Evolutionary conservation across 1,140 invertebrate species (phyloP).

Genomic region (Eubasilissa regina): DNA sequence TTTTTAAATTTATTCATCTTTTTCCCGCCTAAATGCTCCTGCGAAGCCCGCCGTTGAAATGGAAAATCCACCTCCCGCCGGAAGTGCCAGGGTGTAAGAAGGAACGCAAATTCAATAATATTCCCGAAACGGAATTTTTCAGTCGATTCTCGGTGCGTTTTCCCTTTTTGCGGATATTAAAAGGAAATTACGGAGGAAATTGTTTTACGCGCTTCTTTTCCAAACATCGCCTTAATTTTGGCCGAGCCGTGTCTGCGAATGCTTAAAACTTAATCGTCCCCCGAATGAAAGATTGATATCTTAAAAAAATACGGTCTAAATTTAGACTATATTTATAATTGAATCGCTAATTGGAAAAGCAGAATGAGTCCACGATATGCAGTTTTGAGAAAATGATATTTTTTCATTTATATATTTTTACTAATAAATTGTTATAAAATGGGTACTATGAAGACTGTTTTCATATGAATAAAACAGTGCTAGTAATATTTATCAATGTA

Average conservation of each 20-base stretch:
- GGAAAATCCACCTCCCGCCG: not conserved
- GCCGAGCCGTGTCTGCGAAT: conserved; percentile 10
- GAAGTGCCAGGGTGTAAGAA: conserved; percentile 24
- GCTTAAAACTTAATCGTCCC: conserved; percentile 40
- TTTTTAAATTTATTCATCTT: no score
- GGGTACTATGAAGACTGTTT: no score
- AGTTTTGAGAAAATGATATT: no score
- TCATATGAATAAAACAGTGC: no score
- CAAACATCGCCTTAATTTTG: conserved; percentile 39
- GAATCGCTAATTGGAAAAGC: no score
- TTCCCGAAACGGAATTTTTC: conserved; percentile 31
- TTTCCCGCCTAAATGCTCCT: no score
- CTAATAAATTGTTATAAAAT: no score
- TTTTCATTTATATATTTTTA: no score
- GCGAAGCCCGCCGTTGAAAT: not conserved
- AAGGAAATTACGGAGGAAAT: conserved; percentile 46
- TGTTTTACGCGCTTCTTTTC: conserved; percentile 46
- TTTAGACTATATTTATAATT: no score
- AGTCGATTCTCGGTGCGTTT: conserved; percentile 37
- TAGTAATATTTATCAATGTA: no score
- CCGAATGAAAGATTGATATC: conserved; percentile 44
- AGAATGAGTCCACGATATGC: no score
- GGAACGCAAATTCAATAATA: conserved; percentile 42
- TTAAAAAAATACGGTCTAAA: not conserved
- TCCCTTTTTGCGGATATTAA: conserved; percentile 45